These are phyloP conservation scores for Cheilosia scutellata DNA, from an alignment of 2,888 invertebrate genomes.

Conservation along the genomic window DNA sequence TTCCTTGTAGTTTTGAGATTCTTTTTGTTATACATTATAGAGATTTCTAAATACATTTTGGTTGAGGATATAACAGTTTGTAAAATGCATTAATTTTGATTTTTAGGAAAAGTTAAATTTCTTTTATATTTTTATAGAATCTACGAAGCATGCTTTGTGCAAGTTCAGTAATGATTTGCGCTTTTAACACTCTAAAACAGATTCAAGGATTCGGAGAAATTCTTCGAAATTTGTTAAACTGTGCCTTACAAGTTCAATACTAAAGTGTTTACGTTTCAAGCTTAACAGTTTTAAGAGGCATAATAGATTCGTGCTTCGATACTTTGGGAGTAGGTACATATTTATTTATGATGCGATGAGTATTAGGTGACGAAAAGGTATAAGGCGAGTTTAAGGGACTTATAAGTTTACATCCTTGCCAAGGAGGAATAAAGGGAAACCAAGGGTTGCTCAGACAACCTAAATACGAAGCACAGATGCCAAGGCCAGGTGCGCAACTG, in stretches of 20 bases:
- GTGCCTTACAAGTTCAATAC: not conserved
- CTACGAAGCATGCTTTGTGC: slow-evolving; percentile 51
- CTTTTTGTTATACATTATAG: not conserved
- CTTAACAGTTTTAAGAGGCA: too few relatives aligned
- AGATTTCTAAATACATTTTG: slow-evolving; percentile 3
- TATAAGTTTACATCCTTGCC: too few relatives aligned
- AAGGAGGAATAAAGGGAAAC: too few relatives aligned
- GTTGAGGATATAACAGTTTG: slow-evolving; percentile 12
- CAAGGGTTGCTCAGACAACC: too few relatives aligned
- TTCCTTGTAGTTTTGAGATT: slow-evolving; percentile 1
- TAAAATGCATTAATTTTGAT: slow-evolving; percentile 43
- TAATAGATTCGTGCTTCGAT: too few relatives aligned
- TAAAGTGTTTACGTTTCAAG: too few relatives aligned
- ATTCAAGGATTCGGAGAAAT: not conserved
- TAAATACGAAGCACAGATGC: too few relatives aligned
- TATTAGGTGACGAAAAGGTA: too few relatives aligned
- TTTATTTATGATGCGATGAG: too few relatives aligned
- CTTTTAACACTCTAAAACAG: slow-evolving; percentile 7
- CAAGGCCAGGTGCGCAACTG: too few relatives aligned
- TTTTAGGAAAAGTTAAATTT: slow-evolving; percentile 16
- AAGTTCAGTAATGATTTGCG: slow-evolving; percentile 31
- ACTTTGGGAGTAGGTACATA: too few relatives aligned
- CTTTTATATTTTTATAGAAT: not conserved
- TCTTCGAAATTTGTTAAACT: not conserved
- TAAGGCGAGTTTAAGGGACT: too few relatives aligned